Evolutionary conservation across 2,797 vertebrate genomes (phyloP), one percentile per base, ranked within the genome.

Genomic region (Steatocranus sp.): DNA sequence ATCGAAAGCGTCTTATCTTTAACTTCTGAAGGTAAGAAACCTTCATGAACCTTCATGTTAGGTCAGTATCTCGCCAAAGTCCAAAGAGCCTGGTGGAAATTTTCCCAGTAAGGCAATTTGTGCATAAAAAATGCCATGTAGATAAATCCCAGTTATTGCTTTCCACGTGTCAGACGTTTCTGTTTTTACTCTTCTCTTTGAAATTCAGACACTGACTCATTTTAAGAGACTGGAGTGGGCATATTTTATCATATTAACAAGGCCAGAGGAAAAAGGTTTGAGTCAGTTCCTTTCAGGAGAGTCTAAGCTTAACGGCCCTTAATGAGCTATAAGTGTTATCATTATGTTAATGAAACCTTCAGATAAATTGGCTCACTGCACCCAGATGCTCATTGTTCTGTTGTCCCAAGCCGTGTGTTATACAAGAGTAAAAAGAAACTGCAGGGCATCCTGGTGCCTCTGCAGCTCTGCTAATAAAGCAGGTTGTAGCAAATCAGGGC

Each of bases 261-360:
- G 78, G 75, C 8, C n/a, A 53, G 41, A 23, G 9, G 25, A 14
- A 17, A 41, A 48, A 53, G 80, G 36, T 38, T 18, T 30, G 63
- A 41, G 70, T 36, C 11, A 4, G 15, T 66, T 23, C 76, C 76
- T 56, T 70, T 70, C 32, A 81, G 73, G 66, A 84, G 86, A 76
- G 78, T 46, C 76, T 32, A 14, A 12, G 48, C 48, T 73, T 82
- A 83, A 86, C 54, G 23, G 74, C 56, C 23, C 81, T 86, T 79
- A 91, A 86, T 87, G 84, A 90, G 84, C 76, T 77, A 1, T 85
- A 83, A 83, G 78, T 88, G 83, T 83, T 87, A 61, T 81, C 79
- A 80, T 86, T 84, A 84, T 86, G 87, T 78, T 84, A 89, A 89
- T 92, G 81, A 88, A 85, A 76, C 32, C 63, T 80, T 85, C 41